These are phyloP conservation scores for Volucella inflata DNA, from an alignment of 2,888 invertebrate genomes.

Conservation along the genomic window DNA sequence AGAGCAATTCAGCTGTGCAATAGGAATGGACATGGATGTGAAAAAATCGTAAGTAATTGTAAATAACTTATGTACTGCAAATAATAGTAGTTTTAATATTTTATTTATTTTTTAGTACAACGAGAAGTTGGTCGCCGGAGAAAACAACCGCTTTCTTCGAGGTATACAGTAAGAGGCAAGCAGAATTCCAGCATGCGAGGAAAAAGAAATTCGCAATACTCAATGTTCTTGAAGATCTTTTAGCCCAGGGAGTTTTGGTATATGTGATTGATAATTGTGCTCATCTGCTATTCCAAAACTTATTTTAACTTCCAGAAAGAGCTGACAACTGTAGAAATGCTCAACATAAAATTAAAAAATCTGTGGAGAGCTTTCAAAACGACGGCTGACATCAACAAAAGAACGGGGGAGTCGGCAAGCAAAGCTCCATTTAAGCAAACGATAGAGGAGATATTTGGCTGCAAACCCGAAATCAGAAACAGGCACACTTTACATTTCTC, in stretches of 20 bases:
- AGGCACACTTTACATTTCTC: neutral
- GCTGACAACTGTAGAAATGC: neutral
- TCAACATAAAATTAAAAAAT: neutral
- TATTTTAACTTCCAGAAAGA: neutral
- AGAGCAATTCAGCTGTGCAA: too few relatives aligned
- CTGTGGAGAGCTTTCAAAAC: neutral
- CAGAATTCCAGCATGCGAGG: neutral
- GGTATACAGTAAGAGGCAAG: neutral
- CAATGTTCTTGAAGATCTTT: neutral
- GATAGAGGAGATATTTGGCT: neutral
- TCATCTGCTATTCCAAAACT: too few relatives aligned
- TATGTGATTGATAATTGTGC: neutral
- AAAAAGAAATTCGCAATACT: neutral
- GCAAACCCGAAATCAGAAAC: neutral
- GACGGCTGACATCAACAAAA: neutral
- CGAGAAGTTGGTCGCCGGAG: neutral
- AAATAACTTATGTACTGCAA: too few relatives aligned
- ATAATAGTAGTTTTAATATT: neutral
- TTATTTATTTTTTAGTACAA: neutral
- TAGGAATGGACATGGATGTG: too few relatives aligned
- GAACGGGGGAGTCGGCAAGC: conserved; percentile 4
- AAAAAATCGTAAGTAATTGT: too few relatives aligned
- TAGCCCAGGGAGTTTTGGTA: neutral
- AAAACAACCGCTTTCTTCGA: neutral
- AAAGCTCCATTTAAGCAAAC: neutral